Evolutionary conservation across 2,888 invertebrate species (phyloP).

Genomic region (Boloria euphrosyne): DNA sequence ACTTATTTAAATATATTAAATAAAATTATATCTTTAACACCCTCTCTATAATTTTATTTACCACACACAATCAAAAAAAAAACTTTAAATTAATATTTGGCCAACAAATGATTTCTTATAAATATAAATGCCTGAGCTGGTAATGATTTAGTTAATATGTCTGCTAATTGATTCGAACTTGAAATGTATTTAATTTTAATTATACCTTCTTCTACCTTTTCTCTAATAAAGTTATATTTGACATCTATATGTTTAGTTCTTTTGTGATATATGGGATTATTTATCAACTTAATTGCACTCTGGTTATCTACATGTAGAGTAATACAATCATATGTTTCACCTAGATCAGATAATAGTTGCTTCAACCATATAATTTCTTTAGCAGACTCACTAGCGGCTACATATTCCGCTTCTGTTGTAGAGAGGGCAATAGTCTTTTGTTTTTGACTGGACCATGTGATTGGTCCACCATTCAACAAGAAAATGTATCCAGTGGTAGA

Average conservation of each 20-base stretch:
- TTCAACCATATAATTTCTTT: slow-evolving; percentile 39
- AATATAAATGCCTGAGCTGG: background rate
- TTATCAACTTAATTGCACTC: slow-evolving; percentile 43
- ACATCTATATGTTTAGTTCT: slow-evolving; percentile 44
- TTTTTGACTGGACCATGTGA: slow-evolving; percentile 43
- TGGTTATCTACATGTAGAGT: slow-evolving; percentile 40
- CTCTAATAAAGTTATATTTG: slow-evolving; percentile 42
- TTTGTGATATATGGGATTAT: slow-evolving; percentile 45
- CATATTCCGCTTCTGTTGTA: slow-evolving; percentile 40
- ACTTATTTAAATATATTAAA: no score
- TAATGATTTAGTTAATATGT: slow-evolving; percentile 2
- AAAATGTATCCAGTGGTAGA: slow-evolving; percentile 47
- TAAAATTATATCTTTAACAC: no score
- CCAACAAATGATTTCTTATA: no score
- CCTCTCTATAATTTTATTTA: no score
- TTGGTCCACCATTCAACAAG: slow-evolving; percentile 44
- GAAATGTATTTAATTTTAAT: background rate
- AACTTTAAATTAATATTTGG: no score
- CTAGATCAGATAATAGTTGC: slow-evolving; percentile 35
- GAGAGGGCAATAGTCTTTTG: slow-evolving; percentile 25
- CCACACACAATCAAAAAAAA: no score
- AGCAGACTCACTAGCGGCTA: slow-evolving; percentile 41
- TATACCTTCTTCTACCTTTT: background rate
- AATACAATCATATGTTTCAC: slow-evolving; percentile 21
- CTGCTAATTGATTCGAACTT: background rate